These are phyloP conservation scores for Mesaphorura yosii DNA, from an alignment of 1,140 invertebrate genomes.

Conservation along the genomic window DNA sequence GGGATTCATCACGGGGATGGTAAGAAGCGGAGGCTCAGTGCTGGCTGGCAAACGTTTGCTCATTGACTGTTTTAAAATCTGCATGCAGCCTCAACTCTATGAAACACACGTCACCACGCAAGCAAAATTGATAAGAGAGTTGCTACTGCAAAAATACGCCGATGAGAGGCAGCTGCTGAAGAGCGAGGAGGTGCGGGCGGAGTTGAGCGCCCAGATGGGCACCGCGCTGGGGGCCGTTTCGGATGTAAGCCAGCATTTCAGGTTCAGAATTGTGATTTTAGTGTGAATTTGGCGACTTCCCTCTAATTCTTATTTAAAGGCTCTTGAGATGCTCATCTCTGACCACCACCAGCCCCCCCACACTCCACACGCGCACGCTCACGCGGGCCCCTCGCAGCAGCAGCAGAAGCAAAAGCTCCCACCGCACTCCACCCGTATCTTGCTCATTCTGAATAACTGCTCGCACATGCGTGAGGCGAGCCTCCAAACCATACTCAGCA, in stretches of 20 bases:
- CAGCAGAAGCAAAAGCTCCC: too few species aligned
- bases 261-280: background rate
- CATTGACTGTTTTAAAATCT: background rate
- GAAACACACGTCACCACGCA: conserved; percentile 72
- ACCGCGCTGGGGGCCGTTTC: conserved; percentile 22
- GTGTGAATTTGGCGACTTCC: background rate
- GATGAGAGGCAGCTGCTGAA: conserved; percentile 59
- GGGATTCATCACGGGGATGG: conserved; percentile 69
- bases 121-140: conserved; percentile 71
- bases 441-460: conserved; percentile 82
- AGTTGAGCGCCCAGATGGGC: conserved; percentile 17
- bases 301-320: conserved; percentile 6
- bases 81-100: conserved; percentile 61
- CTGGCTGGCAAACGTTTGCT: background rate
- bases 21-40: conserved; percentile 36
- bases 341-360: too few species aligned
- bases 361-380: too few species aligned
- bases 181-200: conserved; percentile 21
- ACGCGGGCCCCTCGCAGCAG: too few species aligned
- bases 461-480: conserved; percentile 63
- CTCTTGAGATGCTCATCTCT: conserved; percentile 28
- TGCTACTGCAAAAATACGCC: conserved; percentile 56
- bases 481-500: conserved; percentile 54
- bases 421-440: conserved; percentile 60
- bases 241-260: conserved; percentile 26